phyloP scores from a whole-genome alignment of 2,797 vertebrate genomes.

The Mormyrus proboscirostris region DNA sequence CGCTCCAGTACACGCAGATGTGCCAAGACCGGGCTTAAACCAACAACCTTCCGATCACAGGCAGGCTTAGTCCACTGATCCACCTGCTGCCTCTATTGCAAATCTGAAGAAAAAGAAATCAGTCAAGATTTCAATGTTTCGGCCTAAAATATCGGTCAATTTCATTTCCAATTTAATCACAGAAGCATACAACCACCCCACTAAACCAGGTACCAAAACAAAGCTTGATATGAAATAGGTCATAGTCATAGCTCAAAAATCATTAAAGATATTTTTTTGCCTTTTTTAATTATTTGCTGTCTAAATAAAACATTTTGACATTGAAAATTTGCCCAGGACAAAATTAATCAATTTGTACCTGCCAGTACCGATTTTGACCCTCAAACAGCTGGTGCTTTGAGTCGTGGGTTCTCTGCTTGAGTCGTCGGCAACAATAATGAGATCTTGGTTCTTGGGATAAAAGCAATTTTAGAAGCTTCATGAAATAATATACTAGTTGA shows the following conservation, averaged over 20 bases:
- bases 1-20: no score
- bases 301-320: background rate
- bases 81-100: background rate
- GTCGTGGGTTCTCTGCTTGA: slow-evolving; percentile 23
- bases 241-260: background rate
- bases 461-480: background rate
- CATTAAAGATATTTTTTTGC: background rate
- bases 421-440: slow-evolving; percentile 91
- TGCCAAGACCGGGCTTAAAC: no score
- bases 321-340: background rate
- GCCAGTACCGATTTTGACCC: background rate
- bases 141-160: background rate
- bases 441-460: slow-evolving; percentile 73
- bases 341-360: background rate
- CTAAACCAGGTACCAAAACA: no score
- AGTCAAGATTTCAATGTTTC: background rate
- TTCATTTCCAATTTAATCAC: background rate
- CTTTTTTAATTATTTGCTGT: background rate
- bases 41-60: no score
- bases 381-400: background rate
- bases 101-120: background rate
- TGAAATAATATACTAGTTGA: background rate
- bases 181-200: background rate
- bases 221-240: background rate
- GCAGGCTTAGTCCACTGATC: no score